phyloP scores from a whole-genome alignment of 2,797 vertebrate genomes.

The Sebastes flavidus region DNA sequence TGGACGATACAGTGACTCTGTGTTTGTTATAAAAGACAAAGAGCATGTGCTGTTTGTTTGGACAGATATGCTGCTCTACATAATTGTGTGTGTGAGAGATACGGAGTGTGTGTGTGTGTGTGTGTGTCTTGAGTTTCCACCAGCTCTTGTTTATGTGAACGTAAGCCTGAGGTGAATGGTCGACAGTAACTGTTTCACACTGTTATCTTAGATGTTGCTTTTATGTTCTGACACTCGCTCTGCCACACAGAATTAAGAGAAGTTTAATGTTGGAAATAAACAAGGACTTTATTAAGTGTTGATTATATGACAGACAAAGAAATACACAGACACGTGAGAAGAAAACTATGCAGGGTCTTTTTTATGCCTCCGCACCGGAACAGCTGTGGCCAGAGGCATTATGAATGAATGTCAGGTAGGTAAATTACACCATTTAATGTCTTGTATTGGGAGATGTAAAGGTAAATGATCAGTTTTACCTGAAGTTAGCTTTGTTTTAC shows the following conservation, averaged over 20 bases:
- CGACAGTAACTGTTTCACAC: constrained; percentile 59
- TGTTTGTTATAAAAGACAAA: constrained; percentile 78
- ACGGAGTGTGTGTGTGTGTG: background rate
- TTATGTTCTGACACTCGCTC: background rate
- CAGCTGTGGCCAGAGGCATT: no score
- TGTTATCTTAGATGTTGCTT: constrained; percentile 41
- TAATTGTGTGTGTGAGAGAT: constrained; percentile 24
- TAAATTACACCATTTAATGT: background rate
- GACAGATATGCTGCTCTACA: constrained; percentile 55
- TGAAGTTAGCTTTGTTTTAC: background rate
- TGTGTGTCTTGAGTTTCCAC: constrained; percentile 14
- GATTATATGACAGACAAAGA: background rate
- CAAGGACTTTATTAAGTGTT: background rate
- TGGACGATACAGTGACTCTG: constrained; percentile 43
- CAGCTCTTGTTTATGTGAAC: constrained; percentile 49
- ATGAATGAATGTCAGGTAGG: background rate
- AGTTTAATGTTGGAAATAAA: background rate
- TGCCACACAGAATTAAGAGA: background rate
- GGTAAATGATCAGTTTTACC: background rate
- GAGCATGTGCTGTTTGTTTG: constrained; percentile 77
- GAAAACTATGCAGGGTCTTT: background rate
- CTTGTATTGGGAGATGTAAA: background rate
- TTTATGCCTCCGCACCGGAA: rapidly evolving
- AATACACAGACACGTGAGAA: background rate
- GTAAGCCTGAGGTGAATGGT: constrained; percentile 59